A percentile compares a stretch with the other conserved stretches of the same genome.
phyloP scores from a whole-genome alignment of 2,888 invertebrate species.

The Pollenia labialis region DNA sequence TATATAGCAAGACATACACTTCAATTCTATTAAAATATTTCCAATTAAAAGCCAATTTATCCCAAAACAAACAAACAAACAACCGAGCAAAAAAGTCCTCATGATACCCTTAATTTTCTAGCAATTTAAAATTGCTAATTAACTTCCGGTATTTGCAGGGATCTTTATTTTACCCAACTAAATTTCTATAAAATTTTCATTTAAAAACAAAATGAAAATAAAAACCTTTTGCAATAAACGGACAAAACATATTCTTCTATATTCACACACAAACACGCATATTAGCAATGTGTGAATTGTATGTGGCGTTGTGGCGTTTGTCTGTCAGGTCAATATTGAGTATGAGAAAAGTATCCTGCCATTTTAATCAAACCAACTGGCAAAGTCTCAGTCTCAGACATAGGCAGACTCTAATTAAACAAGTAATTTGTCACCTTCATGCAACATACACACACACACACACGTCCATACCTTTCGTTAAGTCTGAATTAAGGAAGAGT shows the following conservation, averaged over 20 bases:
- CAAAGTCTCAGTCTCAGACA: conserved; percentile 48
- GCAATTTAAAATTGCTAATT: conserved; percentile 64
- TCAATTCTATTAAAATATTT: conserved; percentile 10
- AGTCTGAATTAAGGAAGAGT: not conserved
- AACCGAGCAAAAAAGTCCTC: not conserved
- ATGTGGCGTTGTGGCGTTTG: not conserved
- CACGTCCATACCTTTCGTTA: not conserved
- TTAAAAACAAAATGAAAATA: conserved; percentile 59
- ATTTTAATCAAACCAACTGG: conserved; percentile 59
- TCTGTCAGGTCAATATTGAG: not conserved
- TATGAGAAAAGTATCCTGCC: conserved; percentile 26
- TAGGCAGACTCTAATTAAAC: conserved; percentile 65
- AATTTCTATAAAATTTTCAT: conserved; percentile 69
- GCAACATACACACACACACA: conserved; percentile 11
- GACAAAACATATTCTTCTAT: not conserved
- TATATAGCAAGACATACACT: too few relatives aligned
- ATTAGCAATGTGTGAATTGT: not conserved
- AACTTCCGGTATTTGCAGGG: conserved; percentile 51
- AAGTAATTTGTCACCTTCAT: conserved; percentile 69
- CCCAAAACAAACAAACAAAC: not conserved
- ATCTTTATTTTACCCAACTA: conserved; percentile 23
- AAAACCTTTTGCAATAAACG: conserved; percentile 8
- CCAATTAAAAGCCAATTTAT: conserved; percentile 60
- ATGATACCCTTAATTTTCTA: conserved; percentile 62
- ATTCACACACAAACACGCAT: not conserved